Conservation (phyloP, 2,113 vertebrate genomes). For the Erythrolamprus reginae region DNA sequence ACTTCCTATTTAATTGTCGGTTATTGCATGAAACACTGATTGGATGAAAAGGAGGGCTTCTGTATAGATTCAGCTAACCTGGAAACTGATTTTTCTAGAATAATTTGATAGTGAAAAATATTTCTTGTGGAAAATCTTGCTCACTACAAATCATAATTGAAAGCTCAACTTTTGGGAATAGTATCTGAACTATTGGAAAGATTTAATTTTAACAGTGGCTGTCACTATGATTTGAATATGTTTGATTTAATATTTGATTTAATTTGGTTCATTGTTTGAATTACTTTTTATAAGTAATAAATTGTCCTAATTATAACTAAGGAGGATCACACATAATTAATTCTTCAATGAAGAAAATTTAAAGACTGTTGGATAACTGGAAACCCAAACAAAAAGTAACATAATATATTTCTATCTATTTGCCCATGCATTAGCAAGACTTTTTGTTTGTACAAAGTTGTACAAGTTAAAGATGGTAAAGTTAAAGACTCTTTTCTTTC, state of each 20-base stretch:
- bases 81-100: not conserved
- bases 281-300: not conserved
- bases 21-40: not conserved
- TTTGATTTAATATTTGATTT: not conserved
- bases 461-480: too few species aligned
- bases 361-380: not conserved
- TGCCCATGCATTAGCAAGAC: conserved; percentile 11
- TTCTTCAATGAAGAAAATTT: not conserved
- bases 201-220: not conserved
- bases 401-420: conserved; percentile 23
- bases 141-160: not conserved
- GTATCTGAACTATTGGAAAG: not conserved
- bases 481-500: conserved; percentile 9
- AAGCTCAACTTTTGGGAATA: not conserved
- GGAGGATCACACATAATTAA: not conserved
- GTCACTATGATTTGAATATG: not conserved
- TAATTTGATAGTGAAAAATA: not conserved
- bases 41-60: not conserved
- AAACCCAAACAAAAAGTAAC: not conserved
- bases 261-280: not conserved
- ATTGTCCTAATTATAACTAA: not conserved
- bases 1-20: not conserved
- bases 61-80: not conserved
- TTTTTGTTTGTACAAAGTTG: conserved; percentile 16
- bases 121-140: not conserved